Percentiles rank a stretch among this genome's conserved stretches.
These are phyloP conservation scores for Tribolium freemani DNA, from an alignment of 2,888 invertebrate genomes.

Conservation along the genomic window DNA sequence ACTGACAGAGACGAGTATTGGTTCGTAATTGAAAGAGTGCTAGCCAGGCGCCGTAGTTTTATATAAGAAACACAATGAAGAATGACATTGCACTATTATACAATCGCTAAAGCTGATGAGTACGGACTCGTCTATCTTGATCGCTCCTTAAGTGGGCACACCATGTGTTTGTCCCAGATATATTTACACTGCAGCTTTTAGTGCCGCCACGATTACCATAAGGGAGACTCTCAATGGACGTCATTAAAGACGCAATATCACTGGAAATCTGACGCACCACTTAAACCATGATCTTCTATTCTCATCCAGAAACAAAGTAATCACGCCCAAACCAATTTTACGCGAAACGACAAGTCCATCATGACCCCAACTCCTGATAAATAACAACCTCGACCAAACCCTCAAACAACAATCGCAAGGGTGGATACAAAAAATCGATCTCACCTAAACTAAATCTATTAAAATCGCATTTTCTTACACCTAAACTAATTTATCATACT, in stretches of 20 bases:
- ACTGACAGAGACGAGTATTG: slow-evolving; percentile 51
- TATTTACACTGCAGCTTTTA: slow-evolving; percentile 55
- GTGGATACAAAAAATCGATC: slow-evolving; percentile 2
- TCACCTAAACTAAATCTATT: not conserved
- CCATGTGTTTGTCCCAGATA: slow-evolving; percentile 61
- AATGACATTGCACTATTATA: slow-evolving; percentile 63
- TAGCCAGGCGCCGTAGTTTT: slow-evolving; percentile 54
- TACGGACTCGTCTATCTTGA: slow-evolving; percentile 60
- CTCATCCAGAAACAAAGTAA: slow-evolving; percentile 29
- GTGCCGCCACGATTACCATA: slow-evolving; percentile 46
- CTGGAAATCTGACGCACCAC: slow-evolving; percentile 31
- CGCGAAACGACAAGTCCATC: slow-evolving; percentile 10
- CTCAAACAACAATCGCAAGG: not conserved
- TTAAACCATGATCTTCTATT: slow-evolving; percentile 32
- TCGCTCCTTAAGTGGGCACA: slow-evolving; percentile 62
- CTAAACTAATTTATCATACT: not conserved
- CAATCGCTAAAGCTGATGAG: slow-evolving; percentile 60
- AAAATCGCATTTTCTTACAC: slow-evolving; percentile 10
- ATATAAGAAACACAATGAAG: slow-evolving; percentile 56
- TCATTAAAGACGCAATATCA: slow-evolving; percentile 36
- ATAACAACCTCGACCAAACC: no score
- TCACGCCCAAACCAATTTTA: slow-evolving; percentile 27
- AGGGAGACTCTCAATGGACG: slow-evolving; percentile 42
- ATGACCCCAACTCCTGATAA: not conserved
- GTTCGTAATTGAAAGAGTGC: slow-evolving; percentile 52